These are phyloP conservation scores for Crocidura indochinensis DNA, from an alignment of 2,797 vertebrate species.

Conservation along the genomic window DNA sequence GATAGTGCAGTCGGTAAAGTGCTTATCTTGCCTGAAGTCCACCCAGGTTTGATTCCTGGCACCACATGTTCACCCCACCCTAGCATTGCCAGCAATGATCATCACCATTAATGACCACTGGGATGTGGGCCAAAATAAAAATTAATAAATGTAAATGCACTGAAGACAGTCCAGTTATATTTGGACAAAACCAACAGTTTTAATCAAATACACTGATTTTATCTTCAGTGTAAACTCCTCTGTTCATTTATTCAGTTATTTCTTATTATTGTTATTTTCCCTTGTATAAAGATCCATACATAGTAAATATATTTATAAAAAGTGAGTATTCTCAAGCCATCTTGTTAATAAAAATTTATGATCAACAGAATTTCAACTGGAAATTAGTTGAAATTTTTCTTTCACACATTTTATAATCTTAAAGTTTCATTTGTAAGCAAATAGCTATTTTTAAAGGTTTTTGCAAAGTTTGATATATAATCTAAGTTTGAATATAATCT, in stretches of 20 bases:
- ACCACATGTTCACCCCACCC: no score
- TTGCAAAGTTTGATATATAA: background rate
- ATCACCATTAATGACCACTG: no score
- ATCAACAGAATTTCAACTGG: background rate
- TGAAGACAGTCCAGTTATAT: background rate
- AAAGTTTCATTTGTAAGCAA: background rate
- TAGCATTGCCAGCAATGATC: no score
- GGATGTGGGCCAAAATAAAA: background rate
- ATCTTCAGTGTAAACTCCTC: background rate
- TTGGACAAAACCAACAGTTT: conserved; percentile 17
- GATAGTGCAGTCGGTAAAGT: background rate
- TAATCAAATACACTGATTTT: background rate
- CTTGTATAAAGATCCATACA: background rate
- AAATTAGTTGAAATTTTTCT: background rate
- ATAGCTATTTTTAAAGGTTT: background rate
- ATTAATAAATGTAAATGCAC: conserved; percentile 6
- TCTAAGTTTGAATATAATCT: no score
- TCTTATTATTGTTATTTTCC: background rate
- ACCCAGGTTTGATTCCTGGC: no score
- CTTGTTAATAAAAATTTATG: background rate
- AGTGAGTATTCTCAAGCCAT: background rate
- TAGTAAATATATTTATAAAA: background rate
- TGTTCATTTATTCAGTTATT: background rate
- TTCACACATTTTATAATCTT: background rate
- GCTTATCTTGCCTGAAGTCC: no score